phyloP scores from a whole-genome alignment of 2,797 vertebrate genomes.

The Pipistrellus nathusii region DNA sequence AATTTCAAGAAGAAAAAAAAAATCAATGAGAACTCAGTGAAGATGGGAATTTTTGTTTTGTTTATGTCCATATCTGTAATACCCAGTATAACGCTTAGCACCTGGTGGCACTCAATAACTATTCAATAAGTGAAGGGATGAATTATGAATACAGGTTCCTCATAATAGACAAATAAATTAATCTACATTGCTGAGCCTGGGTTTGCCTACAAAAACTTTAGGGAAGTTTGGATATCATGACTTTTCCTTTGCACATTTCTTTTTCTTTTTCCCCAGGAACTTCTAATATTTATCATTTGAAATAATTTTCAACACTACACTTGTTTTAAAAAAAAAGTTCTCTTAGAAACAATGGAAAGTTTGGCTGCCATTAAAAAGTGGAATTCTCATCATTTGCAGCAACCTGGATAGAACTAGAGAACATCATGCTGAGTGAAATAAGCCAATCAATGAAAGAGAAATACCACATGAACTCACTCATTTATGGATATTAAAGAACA shows the following conservation, averaged over 20 bases:
- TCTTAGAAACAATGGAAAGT: background rate
- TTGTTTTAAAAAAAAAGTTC: background rate
- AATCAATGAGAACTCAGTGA: background rate
- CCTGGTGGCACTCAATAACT: background rate
- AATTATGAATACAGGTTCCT: background rate
- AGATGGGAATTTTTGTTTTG: background rate
- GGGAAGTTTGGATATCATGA: background rate
- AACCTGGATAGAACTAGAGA: too few species aligned
- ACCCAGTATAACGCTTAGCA: background rate
- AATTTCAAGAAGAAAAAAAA: conserved; percentile 31
- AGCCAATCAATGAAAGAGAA: too few species aligned
- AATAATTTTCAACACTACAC: background rate
- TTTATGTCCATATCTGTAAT: background rate
- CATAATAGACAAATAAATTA: background rate
- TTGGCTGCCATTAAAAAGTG: background rate
- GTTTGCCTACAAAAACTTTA: background rate
- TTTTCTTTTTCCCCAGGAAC: background rate
- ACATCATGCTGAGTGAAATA: too few species aligned
- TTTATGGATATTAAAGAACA: too few species aligned
- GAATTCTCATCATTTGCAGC: too few species aligned
- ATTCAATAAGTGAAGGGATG: background rate
- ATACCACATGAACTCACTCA: too few species aligned
- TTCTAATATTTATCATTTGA: conserved; percentile 41
- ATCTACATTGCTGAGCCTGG: background rate
- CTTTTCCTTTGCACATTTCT: background rate